Base-by-base conservation (phyloP, 2,888 invertebrate genomes). In the Agapetus fuscipes region DNA sequence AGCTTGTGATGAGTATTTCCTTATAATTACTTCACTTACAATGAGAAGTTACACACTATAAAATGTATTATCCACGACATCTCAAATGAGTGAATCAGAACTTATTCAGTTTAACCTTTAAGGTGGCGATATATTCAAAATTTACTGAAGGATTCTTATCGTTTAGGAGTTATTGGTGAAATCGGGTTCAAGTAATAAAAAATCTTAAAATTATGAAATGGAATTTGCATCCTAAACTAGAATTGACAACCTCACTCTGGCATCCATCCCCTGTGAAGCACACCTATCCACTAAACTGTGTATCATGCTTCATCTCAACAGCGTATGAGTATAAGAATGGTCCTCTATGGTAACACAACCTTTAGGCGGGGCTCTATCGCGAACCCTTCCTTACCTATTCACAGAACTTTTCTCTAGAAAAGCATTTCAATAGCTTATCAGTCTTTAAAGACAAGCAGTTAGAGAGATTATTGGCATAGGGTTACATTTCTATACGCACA, bases 261-360 rank as follows among this genome's bases (percentile, higher is more conserved):
- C n/a, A 27, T n/a, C 4, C 27, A 5, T 24, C 12, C 1, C 25
- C 15, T 13, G 33, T 20, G n/a, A n/a, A n/a, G n/a, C n/a, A n/a
- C n/a, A n/a, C n/a, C 33, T 24, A 2, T 7, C 12, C 4, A 25
- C 14, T n/a, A 27, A 12, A 26, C 11, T 15, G n/a, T 27, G 26
- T 26, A 27, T 11, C 17, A 27, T 15, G 16, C 13, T n/a, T 16
- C 15, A 34, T 16, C 6, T 14, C n/a, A 36, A 13, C 36, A 13
- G 5, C 29, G 20, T 15, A 30, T 17, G 29, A n/a, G n/a, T n/a
- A n/a, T n/a, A 12, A 29, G 13, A 32, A 38, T 46, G 43, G 46
- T 46, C 46, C 46, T 38, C 43, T 46, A 40, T 43, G 36, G 30
- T 37, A 43, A 46, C 46, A 46, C 46, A 46, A 46, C 46, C 46